Percentiles rank a stretch among this genome's conserved stretches.
Evolutionary conservation across 2,888 invertebrate species (phyloP).

Genomic region (Cephus runcator): DNA sequence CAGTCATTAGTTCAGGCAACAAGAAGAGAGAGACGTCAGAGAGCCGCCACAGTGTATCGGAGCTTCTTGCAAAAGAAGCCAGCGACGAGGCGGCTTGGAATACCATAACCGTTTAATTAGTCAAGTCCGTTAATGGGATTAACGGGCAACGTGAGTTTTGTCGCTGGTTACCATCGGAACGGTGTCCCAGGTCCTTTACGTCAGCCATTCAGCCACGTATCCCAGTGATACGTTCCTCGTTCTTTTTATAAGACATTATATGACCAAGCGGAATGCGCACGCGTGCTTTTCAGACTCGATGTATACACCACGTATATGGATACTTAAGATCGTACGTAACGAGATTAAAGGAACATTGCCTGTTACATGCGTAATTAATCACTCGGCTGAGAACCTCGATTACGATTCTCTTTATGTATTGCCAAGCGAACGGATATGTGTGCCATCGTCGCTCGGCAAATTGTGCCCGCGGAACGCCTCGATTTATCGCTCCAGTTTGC

Average conservation of each 20-base stretch:
- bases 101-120: neutral
- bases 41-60: neutral
- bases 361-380: too few relatives aligned
- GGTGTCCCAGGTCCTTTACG: neutral
- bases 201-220: neutral
- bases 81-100: neutral
- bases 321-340: too few relatives aligned
- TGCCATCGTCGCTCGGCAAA: neutral
- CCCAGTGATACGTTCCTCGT: neutral
- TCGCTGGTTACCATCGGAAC: neutral
- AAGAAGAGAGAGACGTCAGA: neutral
- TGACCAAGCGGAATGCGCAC: conserved; percentile 13
- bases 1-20: neutral
- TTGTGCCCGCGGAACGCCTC: neutral
- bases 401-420: too few relatives aligned
- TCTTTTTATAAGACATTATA: conserved; percentile 1
- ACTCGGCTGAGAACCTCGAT: too few relatives aligned
- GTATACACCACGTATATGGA: too few relatives aligned
- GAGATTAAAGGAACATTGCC: too few relatives aligned
- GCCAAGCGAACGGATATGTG: conserved; percentile 1
- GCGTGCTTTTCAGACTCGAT: neutral
- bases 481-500: conserved; percentile 5
- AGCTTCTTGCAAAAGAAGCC: neutral
- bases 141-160: neutral
- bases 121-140: conserved; percentile 1